phyloP scores from a whole-genome alignment of 2,797 vertebrate genomes.

The Acropternis orthonyx region DNA sequence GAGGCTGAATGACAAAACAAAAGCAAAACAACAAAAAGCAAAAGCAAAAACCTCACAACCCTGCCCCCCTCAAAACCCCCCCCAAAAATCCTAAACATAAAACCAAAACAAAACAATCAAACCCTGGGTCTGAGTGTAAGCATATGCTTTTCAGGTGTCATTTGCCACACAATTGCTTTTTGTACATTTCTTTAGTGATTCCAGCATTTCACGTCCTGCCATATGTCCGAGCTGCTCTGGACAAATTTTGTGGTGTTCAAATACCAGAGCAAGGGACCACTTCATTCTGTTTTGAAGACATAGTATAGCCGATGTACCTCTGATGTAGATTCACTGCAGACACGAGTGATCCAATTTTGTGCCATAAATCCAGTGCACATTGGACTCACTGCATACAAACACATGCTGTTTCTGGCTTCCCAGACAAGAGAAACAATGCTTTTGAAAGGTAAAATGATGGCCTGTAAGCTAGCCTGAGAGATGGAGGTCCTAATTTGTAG shows the following conservation, averaged over 20 bases:
- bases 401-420: background rate
- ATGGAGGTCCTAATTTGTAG: background rate
- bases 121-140: background rate
- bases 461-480: background rate
- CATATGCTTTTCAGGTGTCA: background rate
- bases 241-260: background rate
- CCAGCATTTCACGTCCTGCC: background rate
- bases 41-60: background rate
- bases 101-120: background rate
- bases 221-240: background rate
- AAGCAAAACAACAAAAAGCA: background rate
- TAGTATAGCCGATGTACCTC: background rate
- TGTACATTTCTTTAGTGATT: background rate
- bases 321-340: background rate
- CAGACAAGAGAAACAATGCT: background rate
- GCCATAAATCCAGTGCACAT: background rate
- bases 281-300: background rate
- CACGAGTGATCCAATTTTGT: background rate
- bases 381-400: accelerated
- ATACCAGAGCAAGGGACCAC: background rate
- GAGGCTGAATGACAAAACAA: background rate
- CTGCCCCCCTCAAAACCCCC: background rate
- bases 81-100: background rate
- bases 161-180: background rate
- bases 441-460: background rate